Percentiles rank a stretch among this genome's conserved stretches.
Evolutionary conservation across 2,113 vertebrate genomes (phyloP).

Genomic region (Burhinus bistriatus): DNA sequence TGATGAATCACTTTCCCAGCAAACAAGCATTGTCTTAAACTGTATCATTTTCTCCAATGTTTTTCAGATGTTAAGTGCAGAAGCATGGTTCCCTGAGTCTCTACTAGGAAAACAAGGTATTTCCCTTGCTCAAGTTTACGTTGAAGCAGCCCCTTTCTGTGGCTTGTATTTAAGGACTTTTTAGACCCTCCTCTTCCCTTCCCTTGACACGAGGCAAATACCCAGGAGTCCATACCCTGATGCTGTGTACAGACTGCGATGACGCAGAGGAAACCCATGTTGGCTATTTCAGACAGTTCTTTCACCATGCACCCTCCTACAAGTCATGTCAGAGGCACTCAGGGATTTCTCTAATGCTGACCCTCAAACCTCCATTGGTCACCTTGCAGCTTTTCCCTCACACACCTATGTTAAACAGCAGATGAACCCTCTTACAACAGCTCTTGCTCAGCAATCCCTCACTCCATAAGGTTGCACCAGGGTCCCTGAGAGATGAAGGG

Average conservation of each 20-base stretch:
- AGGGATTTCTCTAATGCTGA: neutral
- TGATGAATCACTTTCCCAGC: neutral
- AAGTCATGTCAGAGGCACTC: neutral
- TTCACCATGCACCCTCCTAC: neutral
- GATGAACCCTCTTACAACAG: neutral
- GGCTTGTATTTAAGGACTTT: neutral
- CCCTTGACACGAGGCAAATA: neutral
- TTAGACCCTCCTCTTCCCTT: neutral
- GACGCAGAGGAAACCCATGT: neutral
- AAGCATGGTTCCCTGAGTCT: neutral
- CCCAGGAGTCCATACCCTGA: neutral
- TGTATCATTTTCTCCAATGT: neutral
- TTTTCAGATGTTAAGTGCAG: neutral
- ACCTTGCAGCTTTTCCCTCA: neutral
- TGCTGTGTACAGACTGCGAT: neutral
- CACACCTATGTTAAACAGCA: neutral
- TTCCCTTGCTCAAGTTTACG: neutral
- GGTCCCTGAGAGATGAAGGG: neutral
- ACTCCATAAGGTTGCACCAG: neutral
- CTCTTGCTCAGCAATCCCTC: neutral
- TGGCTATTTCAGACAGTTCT: neutral
- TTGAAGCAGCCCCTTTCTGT: neutral
- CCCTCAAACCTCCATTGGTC: neutral
- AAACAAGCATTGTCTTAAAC: neutral
- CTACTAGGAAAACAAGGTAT: neutral